Evolutionary conservation across 2,888 invertebrate species (phyloP).

Genomic region (Seira ritae): DNA sequence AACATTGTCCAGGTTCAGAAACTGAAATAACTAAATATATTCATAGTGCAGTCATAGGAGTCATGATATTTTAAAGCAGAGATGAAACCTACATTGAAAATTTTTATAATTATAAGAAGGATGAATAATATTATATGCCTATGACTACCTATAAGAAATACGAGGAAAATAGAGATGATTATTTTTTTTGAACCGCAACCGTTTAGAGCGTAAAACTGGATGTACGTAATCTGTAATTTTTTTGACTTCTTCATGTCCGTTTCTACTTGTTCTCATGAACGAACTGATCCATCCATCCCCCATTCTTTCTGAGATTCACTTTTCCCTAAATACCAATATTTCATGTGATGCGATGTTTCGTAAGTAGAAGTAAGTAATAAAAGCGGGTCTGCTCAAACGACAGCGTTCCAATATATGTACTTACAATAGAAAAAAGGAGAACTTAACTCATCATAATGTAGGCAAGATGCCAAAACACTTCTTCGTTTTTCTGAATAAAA

Average conservation of each 20-base stretch:
- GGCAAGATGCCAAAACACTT: constrained; percentile 63
- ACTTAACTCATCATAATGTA: constrained; percentile 28
- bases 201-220: neutral
- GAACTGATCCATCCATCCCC: neutral
- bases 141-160: too few relatives aligned
- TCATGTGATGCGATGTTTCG: neutral
- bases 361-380: neutral
- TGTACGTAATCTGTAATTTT: neutral
- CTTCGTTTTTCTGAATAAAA: constrained; percentile 47
- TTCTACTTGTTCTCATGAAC: neutral
- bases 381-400: neutral
- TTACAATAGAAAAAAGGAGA: neutral
- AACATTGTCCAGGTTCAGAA: too few relatives aligned
- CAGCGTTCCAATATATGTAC: neutral
- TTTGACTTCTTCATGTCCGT: constrained; percentile 12
- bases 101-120: too few relatives aligned
- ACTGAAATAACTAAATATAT: too few relatives aligned
- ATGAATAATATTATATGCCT: too few relatives aligned
- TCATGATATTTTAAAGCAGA: too few relatives aligned
- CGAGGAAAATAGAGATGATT: too few relatives aligned
- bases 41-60: too few relatives aligned
- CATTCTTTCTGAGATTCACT: neutral
- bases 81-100: too few relatives aligned
- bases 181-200: too few relatives aligned
- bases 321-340: constrained; percentile 7